Conservation (phyloP, 2,797 vertebrate genomes). For the Argyrosomus regius region DNA sequence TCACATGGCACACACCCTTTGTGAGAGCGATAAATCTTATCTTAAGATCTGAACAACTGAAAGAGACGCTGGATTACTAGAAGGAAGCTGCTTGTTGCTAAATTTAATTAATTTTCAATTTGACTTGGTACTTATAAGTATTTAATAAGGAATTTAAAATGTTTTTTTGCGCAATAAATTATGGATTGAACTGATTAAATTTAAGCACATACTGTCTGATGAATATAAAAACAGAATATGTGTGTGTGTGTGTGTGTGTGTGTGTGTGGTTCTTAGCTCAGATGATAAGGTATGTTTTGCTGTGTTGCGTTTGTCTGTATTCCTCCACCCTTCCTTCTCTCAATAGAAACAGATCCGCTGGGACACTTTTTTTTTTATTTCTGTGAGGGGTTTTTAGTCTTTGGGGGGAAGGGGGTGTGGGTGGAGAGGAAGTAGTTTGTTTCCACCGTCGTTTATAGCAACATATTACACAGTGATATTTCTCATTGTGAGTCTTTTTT, state of each 20-base stretch:
- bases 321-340: constrained; percentile 65
- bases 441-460: constrained; percentile 62
- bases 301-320: constrained; percentile 40
- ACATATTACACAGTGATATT: constrained; percentile 24
- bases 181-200: background rate
- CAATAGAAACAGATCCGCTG: constrained; percentile 65
- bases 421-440: constrained; percentile 80
- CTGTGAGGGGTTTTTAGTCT: constrained; percentile 60
- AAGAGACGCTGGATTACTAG: background rate
- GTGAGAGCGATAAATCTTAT: background rate
- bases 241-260: background rate
- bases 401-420: constrained; percentile 62
- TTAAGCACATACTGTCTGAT: background rate
- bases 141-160: background rate
- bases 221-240: background rate
- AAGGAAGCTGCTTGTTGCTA: background rate
- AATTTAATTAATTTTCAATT: background rate
- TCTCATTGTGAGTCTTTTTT: background rate
- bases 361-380: constrained; percentile 60
- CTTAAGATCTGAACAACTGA: background rate
- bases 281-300: constrained; percentile 51
- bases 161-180: background rate
- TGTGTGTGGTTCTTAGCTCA: constrained; percentile 15
- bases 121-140: background rate
- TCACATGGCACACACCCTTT: background rate